A percentile compares a stretch with the other conserved stretches of the same genome.
phyloP scores from a whole-genome alignment of 2,113 vertebrate species.

The Halcyon malimbica region DNA sequence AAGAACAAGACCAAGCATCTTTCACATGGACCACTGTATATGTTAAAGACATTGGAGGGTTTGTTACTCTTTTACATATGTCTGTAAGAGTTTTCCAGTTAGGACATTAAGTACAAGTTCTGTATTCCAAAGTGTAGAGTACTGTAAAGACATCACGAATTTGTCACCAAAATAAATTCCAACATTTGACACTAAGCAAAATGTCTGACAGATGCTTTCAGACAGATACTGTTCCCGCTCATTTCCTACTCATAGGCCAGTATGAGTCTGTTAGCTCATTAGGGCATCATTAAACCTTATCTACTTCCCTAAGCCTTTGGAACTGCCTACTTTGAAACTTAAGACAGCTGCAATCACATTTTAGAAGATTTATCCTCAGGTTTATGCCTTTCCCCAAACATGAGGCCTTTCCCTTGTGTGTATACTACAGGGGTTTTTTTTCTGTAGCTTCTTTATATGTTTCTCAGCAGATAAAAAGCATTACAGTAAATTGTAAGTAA shows the following conservation, averaged over 20 bases:
- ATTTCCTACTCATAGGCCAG: neutral
- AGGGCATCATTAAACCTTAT: neutral
- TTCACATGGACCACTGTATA: accelerated
- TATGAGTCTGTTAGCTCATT: neutral
- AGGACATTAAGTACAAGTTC: neutral
- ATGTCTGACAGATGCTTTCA: neutral
- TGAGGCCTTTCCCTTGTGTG: neutral
- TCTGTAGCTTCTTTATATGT: neutral
- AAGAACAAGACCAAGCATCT: neutral
- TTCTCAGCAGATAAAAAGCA: conserved; percentile 13
- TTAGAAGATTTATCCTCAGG: neutral
- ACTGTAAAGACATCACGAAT: neutral
- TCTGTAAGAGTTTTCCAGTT: neutral
- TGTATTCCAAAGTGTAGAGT: neutral
- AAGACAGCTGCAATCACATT: neutral
- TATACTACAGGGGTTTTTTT: neutral
- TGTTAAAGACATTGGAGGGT: neutral
- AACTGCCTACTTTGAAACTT: neutral
- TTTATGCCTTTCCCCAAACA: neutral
- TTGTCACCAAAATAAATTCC: neutral
- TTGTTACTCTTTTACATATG: accelerated
- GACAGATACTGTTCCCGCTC: neutral
- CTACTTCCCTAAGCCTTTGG: conserved; percentile 1
- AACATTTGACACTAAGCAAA: neutral
- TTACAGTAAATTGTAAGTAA: conserved; percentile 4